Conservation (phyloP, 1,140 invertebrate species). For the Papilio dardanus region DNA sequence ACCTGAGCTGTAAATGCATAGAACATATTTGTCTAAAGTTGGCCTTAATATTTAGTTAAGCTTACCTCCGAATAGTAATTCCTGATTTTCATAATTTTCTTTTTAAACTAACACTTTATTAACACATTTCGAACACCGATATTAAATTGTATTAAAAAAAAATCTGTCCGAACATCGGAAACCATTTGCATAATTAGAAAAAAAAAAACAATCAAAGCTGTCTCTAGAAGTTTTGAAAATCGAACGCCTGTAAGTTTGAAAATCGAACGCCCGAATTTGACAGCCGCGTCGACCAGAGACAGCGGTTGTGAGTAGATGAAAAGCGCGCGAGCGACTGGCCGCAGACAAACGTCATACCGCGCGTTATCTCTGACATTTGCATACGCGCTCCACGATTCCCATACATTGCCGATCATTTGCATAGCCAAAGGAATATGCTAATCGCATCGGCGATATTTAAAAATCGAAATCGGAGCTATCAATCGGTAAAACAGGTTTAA, state of each 20-base stretch:
- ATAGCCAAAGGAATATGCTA: conserved; percentile 77
- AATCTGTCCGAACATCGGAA: neutral
- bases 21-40: neutral
- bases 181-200: neutral
- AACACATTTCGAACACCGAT: conserved; percentile 13
- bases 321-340: conserved; percentile 75
- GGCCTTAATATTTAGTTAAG: neutral
- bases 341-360: conserved; percentile 64
- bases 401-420: conserved; percentile 72
- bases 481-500: conserved; percentile 79
- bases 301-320: conserved; percentile 39
- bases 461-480: conserved; percentile 69
- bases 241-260: conserved; percentile 8
- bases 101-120: conserved; percentile 23
- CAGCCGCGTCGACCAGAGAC: conserved; percentile 3
- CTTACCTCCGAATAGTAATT: conserved; percentile 73
- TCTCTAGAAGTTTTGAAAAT: too few relatives aligned
- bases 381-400: conserved; percentile 67
- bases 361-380: conserved; percentile 76
- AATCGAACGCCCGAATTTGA: conserved; percentile 23
- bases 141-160: neutral
- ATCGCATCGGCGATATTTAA: conserved; percentile 69
- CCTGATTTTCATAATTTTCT: conserved; percentile 75
- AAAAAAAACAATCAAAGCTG: neutral
- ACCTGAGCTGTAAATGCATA: neutral